phyloP scores from a whole-genome alignment of 2,888 invertebrate species.

The Caenorhabditis angaria region DNA sequence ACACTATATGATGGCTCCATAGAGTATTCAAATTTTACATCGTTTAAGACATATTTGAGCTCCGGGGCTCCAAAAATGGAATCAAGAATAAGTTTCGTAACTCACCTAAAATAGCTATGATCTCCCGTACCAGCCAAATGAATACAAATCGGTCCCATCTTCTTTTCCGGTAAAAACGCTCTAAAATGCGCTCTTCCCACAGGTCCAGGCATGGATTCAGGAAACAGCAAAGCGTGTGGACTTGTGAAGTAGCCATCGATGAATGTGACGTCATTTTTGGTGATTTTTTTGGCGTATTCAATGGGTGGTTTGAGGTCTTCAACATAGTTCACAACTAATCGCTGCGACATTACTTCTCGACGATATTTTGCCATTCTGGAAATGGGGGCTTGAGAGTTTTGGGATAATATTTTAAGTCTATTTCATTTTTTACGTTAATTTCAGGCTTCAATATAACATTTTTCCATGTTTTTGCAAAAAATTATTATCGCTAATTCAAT shows the following conservation, averaged over 20 bases:
- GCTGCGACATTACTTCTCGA: slow-evolving; percentile 57
- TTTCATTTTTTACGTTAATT: no score
- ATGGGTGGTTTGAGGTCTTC: slow-evolving; percentile 52
- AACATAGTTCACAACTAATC: slow-evolving; percentile 53
- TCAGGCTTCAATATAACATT: no score
- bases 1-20: no score
- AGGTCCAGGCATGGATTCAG: slow-evolving; percentile 79
- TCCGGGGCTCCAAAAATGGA: no score
- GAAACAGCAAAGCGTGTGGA: slow-evolving; percentile 84
- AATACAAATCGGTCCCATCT: slow-evolving; percentile 76
- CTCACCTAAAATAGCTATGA: slow-evolving; percentile 82
- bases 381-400: no score
- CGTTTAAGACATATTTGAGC: no score
- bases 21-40: no score
- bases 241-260: slow-evolving; percentile 86
- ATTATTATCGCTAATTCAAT: no score
- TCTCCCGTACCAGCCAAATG: slow-evolving; percentile 98
- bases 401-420: no score
- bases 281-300: slow-evolving; percentile 46
- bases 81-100: no score
- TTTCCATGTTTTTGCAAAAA: no score
- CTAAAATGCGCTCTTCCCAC: slow-evolving; percentile 50
- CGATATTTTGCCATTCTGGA: slow-evolving; percentile 61
- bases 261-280: slow-evolving; percentile 44
- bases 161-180: slow-evolving; percentile 49